phyloP scores from a whole-genome alignment of 1,140 invertebrate species.

The Drosophila equinoxialis region DNA sequence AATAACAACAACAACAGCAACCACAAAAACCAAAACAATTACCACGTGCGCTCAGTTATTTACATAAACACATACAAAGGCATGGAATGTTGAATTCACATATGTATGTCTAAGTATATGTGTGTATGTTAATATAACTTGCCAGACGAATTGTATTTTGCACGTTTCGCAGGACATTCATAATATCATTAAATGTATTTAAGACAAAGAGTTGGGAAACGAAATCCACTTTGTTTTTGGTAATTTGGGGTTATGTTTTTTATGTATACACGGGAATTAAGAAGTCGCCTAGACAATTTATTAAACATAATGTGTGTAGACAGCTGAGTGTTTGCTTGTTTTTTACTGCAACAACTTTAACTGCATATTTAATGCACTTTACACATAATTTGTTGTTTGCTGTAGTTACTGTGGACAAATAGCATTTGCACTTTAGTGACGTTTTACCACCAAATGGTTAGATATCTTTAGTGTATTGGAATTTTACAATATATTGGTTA shows the following conservation, averaged over 20 bases:
- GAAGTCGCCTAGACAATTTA: neutral
- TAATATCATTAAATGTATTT: neutral
- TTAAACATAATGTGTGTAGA: neutral
- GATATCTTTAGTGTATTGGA: too few species aligned
- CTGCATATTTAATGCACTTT: neutral
- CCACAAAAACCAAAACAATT: neutral
- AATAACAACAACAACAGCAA: neutral
- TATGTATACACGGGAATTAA: too few species aligned
- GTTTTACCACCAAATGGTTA: neutral
- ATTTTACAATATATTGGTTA: too few species aligned
- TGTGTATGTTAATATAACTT: neutral
- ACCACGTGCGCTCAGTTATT: conserved; percentile 5
- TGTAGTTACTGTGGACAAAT: neutral
- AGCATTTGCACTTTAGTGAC: neutral
- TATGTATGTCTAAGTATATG: neutral
- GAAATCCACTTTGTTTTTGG: neutral
- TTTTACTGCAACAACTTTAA: neutral
- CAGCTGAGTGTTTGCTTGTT: neutral
- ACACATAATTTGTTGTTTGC: neutral
- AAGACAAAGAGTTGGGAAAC: neutral
- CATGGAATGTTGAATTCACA: neutral
- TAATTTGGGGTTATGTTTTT: neutral
- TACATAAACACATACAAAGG: neutral
- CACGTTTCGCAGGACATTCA: conserved; percentile 5
- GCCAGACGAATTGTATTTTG: conserved; percentile 1